Percentiles rank a stretch among this genome's conserved stretches.
phyloP scores from a whole-genome alignment of 2,113 vertebrate species.

The Pionites leucogaster region DNA sequence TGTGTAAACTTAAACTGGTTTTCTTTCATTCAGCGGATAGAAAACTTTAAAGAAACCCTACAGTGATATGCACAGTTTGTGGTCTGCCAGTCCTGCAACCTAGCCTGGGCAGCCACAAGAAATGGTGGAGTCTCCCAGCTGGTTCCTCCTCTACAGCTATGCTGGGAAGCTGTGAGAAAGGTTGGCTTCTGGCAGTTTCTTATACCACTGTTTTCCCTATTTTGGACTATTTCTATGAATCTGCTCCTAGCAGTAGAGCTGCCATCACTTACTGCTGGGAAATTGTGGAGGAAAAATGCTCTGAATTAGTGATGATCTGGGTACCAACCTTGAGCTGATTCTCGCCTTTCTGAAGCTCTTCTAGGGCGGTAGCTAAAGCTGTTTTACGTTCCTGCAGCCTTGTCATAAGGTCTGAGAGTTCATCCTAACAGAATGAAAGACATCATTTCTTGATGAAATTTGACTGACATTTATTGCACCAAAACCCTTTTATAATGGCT shows the following conservation, averaged over 20 bases:
- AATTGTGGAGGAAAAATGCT: not conserved
- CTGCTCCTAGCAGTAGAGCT: not conserved
- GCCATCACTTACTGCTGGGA: not conserved
- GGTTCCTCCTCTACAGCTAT: not conserved
- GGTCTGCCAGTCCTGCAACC: not conserved
- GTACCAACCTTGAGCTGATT: constrained; percentile 33
- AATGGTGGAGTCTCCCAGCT: not conserved
- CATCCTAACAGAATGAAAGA: not conserved
- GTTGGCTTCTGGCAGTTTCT: not conserved
- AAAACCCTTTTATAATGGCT: not conserved
- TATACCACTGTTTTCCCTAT: not conserved
- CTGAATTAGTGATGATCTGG: not conserved
- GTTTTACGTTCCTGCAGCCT: not conserved
- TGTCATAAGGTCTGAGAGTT: fast-evolving
- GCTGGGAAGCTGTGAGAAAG: not conserved
- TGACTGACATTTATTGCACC: not conserved
- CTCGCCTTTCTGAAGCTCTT: not conserved
- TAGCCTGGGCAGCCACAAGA: not conserved
- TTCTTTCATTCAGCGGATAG: not conserved
- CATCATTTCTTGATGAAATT: not conserved
- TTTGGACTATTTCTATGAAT: not conserved
- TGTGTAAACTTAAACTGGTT: not conserved
- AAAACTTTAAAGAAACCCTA: not conserved
- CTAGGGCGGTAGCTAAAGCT: not conserved
- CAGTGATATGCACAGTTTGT: not conserved